phyloP scores from a whole-genome alignment of 2,888 invertebrate species.

The Pandemis heparana region DNA sequence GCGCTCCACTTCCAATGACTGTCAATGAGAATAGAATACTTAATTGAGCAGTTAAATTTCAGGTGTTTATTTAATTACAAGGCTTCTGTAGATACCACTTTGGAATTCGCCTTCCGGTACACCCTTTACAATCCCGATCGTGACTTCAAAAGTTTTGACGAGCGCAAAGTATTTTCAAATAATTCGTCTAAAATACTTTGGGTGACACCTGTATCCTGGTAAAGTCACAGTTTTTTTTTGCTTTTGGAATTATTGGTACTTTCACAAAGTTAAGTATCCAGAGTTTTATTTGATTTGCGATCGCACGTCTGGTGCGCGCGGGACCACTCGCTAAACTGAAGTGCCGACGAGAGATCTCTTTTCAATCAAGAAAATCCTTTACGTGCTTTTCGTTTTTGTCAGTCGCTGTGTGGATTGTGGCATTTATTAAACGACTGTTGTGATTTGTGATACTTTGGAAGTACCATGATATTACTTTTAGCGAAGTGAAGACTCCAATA shows the following conservation, averaged over 20 bases:
- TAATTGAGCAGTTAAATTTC: conserved; percentile 11
- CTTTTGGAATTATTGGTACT: conserved; percentile 1
- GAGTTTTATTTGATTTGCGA: neutral
- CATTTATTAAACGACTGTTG: neutral
- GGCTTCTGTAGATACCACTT: conserved; percentile 8
- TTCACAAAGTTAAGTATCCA: neutral
- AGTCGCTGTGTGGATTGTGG: conserved; percentile 3
- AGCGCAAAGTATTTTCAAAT: conserved; percentile 9
- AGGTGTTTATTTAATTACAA: conserved; percentile 25
- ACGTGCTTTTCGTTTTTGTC: conserved; percentile 15
- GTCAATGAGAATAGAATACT: conserved; percentile 4
- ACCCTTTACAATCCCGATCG: conserved; percentile 23
- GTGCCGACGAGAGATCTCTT: conserved; percentile 34
- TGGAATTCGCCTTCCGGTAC: neutral
- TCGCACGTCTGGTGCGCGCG: conserved; percentile 50
- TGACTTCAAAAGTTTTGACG: conserved; percentile 34
- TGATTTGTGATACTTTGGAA: too few relatives aligned
- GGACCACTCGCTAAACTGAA: conserved; percentile 56
- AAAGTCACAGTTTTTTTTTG: neutral
- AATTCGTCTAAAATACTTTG: neutral
- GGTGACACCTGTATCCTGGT: neutral
- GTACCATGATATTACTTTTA: too few relatives aligned
- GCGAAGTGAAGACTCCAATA: too few relatives aligned
- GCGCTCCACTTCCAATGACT: neutral
- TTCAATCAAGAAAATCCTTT: conserved; percentile 20